Base-by-base conservation (phyloP, 2,113 vertebrate genomes). In the Rallus limicola region DNA sequence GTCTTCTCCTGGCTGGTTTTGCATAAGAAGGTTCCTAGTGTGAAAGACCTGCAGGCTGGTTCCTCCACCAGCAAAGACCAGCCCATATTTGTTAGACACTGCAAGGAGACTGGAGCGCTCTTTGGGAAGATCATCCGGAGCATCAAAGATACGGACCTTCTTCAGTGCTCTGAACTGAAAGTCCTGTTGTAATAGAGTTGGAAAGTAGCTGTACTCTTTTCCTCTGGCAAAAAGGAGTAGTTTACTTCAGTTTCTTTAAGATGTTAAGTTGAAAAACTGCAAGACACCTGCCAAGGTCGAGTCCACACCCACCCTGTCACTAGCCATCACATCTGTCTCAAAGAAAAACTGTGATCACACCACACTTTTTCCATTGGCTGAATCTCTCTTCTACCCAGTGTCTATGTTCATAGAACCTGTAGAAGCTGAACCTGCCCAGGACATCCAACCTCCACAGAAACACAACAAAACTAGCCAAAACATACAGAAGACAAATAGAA, bases 161-260 rank as follows among this genome's bases (percentile, higher is more conserved):
- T 99, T 99, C 98, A 99, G 98, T 2, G 99, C 99, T 84, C 98
- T 98, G 96, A 99, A 99, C 92, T 99, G 98, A 91, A 99, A 99
- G 94, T 99, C 99, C 99, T 99, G 97, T 78, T 46, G 69, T 1
- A 78, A 42, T 14, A 95, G 56, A 97, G 91, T 65, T 36, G 40
- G 55, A 72, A 63, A 77, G 21, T 5, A 86, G 21, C 26, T 95
- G 40, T 17, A 77, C 33, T 23, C 48, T 48, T 48, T 48, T 48
- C 48, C 48, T 48, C 44, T 56, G 52, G 31, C 2, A 1, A 16
- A 55, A 20, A 40, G 25, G 25, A 83, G 56, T 2, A 28, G 9
- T 29, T 88, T n/a, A 6, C 19, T 56, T 46, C n/a, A 29, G 23
- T 10, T 67, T 15, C 52, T 67, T 46, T 29, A 56, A 62, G 12